Evolutionary conservation across 2,888 invertebrate genomes (phyloP).

Genomic region (Syritta pipiens): DNA sequence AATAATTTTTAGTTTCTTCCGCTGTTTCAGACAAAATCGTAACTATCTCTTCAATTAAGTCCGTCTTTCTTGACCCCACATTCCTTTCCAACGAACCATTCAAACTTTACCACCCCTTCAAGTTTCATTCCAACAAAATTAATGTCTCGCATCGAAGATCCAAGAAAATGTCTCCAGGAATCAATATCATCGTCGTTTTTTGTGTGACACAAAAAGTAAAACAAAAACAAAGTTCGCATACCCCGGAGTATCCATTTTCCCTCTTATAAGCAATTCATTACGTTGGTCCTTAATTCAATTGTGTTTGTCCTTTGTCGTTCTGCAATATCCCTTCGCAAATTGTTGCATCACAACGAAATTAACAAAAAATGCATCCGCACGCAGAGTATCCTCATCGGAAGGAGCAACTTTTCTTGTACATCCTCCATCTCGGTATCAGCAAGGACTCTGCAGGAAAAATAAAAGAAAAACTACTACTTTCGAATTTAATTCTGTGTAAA

Average conservation of each 20-base stretch:
- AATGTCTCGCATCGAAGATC: too few species aligned
- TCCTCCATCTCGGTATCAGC: background rate
- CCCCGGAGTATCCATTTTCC: background rate
- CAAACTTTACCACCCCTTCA: too few species aligned
- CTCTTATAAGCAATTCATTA: slow-evolving; percentile 25
- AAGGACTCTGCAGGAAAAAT: background rate
- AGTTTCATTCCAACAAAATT: too few species aligned
- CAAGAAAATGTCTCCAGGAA: background rate
- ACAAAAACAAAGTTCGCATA: background rate
- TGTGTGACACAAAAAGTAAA: background rate
- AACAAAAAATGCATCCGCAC: background rate
- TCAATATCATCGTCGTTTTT: background rate
- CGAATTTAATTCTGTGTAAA: slow-evolving; percentile 55
- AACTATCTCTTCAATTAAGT: too few species aligned
- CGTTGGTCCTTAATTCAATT: slow-evolving; percentile 32
- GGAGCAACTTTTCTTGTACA: slow-evolving; percentile 50
- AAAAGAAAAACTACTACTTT: slow-evolving; percentile 23
- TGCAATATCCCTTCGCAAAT: slow-evolving; percentile 4
- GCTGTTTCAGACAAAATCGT: too few species aligned
- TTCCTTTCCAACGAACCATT: too few species aligned
- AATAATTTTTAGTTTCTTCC: too few species aligned
- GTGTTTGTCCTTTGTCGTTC: slow-evolving; percentile 30
- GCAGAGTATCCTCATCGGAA: slow-evolving; percentile 8
- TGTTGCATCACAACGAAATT: slow-evolving; percentile 39
- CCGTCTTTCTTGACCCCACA: too few species aligned